Evolutionary conservation across 2,888 invertebrate species (phyloP), one percentile per base, ranked within the genome.

Genomic region (Bugulina stolonifera): DNA sequence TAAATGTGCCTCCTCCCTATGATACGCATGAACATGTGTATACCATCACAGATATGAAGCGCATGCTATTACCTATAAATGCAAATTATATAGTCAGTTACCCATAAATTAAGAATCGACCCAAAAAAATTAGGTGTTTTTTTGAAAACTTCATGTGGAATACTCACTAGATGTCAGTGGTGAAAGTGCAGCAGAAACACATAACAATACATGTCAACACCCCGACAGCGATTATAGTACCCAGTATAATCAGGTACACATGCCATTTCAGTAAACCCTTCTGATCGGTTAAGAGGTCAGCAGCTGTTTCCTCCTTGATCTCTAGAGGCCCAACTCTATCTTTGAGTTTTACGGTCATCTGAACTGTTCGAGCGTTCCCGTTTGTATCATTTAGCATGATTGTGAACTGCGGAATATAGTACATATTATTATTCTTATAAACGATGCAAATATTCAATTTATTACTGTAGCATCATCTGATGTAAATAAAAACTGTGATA

Each of bases 101-200:
- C n/a, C n/a, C n/a, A n/a, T n/a, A n/a, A n/a, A n/a, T n/a, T n/a
- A n/a, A n/a, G n/a, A n/a, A n/a, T n/a, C n/a, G n/a, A n/a, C n/a
- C n/a, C n/a, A n/a, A n/a, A n/a, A n/a, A n/a, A n/a, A n/a, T n/a
- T n/a, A n/a, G n/a, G n/a, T n/a, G n/a, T n/a, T n/a, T n/a, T n/a
- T n/a, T n/a, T n/a, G n/a, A n/a, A n/a, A n/a, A n/a, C n/a, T n/a
- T n/a, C n/a, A n/a, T n/a, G 18, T 43, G 5, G 43, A 29, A 3
- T 64, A 64, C 64, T 64, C 32, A 64, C 64, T 64, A 64, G 34
- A 64, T 64, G 27, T 64, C 64, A 18, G 64, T 64, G 3, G 27
- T 18, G 32, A 64, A 64, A 14, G 1, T 2, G 32, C 64, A 64
- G 64, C 64, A 64, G 32, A 25, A 25, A 32, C 27, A 64, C 64